Evolutionary conservation across 1,140 invertebrate genomes (phyloP).

Genomic region (Leptinotarsa defecta): DNA sequence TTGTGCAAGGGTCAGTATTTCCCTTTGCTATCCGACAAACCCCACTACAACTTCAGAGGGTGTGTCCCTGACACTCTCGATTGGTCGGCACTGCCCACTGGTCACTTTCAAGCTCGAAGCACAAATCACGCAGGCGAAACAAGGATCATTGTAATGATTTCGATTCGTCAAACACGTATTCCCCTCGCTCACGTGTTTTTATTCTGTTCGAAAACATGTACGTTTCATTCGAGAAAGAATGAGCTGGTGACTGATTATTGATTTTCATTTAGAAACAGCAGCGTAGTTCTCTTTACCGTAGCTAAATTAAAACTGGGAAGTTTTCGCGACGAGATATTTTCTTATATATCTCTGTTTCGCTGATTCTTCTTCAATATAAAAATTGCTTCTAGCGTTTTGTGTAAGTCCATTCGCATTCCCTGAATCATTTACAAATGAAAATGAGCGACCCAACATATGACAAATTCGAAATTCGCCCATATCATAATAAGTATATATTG

Average conservation of each 20-base stretch:
- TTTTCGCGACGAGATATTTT: slow-evolving; percentile 46
- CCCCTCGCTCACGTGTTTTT: too few species aligned
- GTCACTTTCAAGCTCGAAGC: background rate
- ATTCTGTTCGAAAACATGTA: too few species aligned
- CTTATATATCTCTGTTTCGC: slow-evolving; percentile 38
- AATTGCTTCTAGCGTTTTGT: background rate
- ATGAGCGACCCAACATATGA: too few species aligned
- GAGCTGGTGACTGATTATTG: slow-evolving; percentile 16
- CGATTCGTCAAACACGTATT: background rate
- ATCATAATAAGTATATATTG: too few species aligned
- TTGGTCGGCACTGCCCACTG: slow-evolving; percentile 7
- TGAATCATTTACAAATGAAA: too few species aligned
- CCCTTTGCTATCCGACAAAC: background rate
- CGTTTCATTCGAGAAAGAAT: too few species aligned
- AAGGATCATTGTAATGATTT: background rate
- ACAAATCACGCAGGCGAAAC: slow-evolving; percentile 2
- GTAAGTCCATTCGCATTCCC: background rate
- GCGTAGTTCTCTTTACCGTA: slow-evolving; percentile 33
- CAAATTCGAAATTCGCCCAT: too few species aligned
- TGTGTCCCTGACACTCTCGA: background rate
- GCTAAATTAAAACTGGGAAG: slow-evolving; percentile 50
- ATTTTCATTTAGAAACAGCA: slow-evolving; percentile 33
- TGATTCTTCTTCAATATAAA: slow-evolving; percentile 15
- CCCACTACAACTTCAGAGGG: background rate
- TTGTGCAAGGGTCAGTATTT: background rate